Evolutionary conservation across 35 echinoderm and acorn worm species (phyloP).

Genomic region (Hemicentrotus pulcherrimus): DNA sequence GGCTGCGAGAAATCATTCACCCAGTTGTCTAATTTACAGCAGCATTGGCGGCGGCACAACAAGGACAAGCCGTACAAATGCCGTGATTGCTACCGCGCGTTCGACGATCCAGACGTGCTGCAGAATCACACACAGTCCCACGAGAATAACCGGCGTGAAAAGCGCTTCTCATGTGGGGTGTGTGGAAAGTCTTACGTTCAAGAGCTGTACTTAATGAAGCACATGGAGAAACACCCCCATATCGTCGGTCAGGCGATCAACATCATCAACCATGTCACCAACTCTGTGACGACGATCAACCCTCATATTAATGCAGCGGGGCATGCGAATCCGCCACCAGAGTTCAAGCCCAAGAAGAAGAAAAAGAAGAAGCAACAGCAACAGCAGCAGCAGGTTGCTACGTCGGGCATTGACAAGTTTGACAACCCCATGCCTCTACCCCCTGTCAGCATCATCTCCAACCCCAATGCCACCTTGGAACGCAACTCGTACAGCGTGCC

Average conservation of each 20-base stretch:
- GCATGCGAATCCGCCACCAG: slow-evolving; percentile 5
- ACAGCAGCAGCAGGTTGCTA: neutral
- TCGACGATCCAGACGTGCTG: slow-evolving; percentile 86
- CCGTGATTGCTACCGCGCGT: slow-evolving; percentile 90
- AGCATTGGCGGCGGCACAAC: slow-evolving; percentile 92
- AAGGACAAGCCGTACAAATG: slow-evolving; percentile 99
- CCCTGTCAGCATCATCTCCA: slow-evolving; percentile 31
- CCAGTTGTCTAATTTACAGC: slow-evolving; percentile 95
- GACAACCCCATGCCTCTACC: slow-evolving; percentile 32
- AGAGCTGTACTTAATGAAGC: slow-evolving; percentile 93
- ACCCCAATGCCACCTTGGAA: slow-evolving; percentile 34
- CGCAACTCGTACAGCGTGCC: slow-evolving; percentile 49
- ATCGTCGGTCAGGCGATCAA: slow-evolving; percentile 40
- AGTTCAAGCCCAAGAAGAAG: slow-evolving; percentile 45
- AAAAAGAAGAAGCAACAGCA: slow-evolving; percentile 29
- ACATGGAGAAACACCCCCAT: slow-evolving; percentile 93
- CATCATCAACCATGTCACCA: slow-evolving; percentile 49
- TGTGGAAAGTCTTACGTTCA: slow-evolving; percentile 91
- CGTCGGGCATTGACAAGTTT: neutral
- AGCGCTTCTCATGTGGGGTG: slow-evolving; percentile 80
- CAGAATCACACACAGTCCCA: slow-evolving; percentile 88
- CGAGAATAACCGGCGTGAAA: slow-evolving; percentile 85
- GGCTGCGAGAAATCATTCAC: slow-evolving; percentile 97
- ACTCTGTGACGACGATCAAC: slow-evolving; percentile 40
- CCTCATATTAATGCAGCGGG: neutral